Conservation (phyloP, 2,888 invertebrate species). For the Campopleginae sp. region DNA sequence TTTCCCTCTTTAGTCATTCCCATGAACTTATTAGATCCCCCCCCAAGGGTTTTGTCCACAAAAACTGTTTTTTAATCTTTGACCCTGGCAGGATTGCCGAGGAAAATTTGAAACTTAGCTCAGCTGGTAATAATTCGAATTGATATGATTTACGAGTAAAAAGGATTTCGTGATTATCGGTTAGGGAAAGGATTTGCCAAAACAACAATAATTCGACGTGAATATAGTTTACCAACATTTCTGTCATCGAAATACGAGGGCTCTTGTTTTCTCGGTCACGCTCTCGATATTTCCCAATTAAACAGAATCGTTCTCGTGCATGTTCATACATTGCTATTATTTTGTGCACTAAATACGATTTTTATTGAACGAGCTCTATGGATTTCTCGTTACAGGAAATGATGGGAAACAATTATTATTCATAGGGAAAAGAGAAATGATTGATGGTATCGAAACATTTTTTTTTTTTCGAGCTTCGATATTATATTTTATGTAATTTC, state of each 20-base stretch:
- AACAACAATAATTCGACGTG: conserved; percentile 44
- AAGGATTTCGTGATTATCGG: conserved; percentile 4
- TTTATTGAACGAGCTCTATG: conserved; percentile 15
- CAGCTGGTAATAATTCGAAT: neutral
- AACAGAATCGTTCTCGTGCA: conserved; percentile 39
- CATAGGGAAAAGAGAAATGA: neutral
- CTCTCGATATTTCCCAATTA: conserved; percentile 67
- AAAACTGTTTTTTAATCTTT: neutral
- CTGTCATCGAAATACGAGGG: conserved; percentile 58
- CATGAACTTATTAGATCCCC: neutral
- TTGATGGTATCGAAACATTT: conserved; percentile 7
- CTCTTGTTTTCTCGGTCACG: conserved; percentile 59
- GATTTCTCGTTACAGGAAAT: conserved; percentile 38
- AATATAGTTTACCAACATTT: conserved; percentile 21
- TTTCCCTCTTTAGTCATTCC: neutral
- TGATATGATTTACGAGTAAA: conserved; percentile 3
- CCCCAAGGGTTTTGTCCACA: neutral
- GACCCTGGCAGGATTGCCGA: neutral
- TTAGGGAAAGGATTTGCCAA: conserved; percentile 41
- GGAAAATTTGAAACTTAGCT: neutral
- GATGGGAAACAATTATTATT: conserved; percentile 13
- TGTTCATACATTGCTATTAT: conserved; percentile 45
- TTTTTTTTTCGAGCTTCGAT: neutral
- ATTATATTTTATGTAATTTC: neutral
- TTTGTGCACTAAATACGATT: conserved; percentile 34